Evolutionary conservation across 2,113 vertebrate genomes (phyloP).

Genomic region (Xyrauchen texanus): DNA sequence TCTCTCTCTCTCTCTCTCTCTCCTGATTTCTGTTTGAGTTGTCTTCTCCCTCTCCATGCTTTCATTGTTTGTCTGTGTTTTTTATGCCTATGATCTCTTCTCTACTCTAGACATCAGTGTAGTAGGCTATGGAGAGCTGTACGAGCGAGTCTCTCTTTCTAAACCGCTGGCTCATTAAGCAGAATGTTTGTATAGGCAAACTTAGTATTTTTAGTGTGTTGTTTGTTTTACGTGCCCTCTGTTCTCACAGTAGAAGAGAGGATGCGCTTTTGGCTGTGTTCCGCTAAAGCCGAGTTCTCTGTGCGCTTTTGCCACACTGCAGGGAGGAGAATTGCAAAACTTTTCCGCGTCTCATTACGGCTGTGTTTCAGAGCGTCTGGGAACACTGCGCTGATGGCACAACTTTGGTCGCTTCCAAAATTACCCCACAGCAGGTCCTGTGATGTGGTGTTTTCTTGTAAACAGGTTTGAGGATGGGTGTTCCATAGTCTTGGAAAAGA

Average conservation of each 20-base stretch:
- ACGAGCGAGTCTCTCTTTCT: slow-evolving; percentile 74
- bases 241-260: slow-evolving; percentile 64
- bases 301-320: slow-evolving; percentile 44
- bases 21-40: slow-evolving; percentile 74
- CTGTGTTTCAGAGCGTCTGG: slow-evolving; percentile 49
- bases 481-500: slow-evolving; percentile 55
- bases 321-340: slow-evolving; percentile 53
- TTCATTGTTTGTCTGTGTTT: slow-evolving; percentile 67
- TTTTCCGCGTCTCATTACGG: slow-evolving; percentile 58
- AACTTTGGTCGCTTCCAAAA: slow-evolving; percentile 62
- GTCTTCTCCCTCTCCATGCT: slow-evolving; percentile 63
- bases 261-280: slow-evolving; percentile 33
- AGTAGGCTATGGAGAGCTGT: slow-evolving; percentile 56
- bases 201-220: slow-evolving; percentile 83
- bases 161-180: slow-evolving; percentile 81
- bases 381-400: slow-evolving; percentile 53
- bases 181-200: slow-evolving; percentile 81
- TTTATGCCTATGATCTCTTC: slow-evolving; percentile 71
- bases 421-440: slow-evolving; percentile 58
- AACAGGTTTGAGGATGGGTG: slow-evolving; percentile 58
- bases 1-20: slow-evolving; percentile 59
- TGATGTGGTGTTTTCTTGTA: slow-evolving; percentile 60
- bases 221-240: slow-evolving; percentile 76
- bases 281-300: slow-evolving; percentile 48
- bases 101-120: slow-evolving; percentile 80